phyloP scores from a whole-genome alignment of 2,888 invertebrate species.

The Melolontha melolontha region DNA sequence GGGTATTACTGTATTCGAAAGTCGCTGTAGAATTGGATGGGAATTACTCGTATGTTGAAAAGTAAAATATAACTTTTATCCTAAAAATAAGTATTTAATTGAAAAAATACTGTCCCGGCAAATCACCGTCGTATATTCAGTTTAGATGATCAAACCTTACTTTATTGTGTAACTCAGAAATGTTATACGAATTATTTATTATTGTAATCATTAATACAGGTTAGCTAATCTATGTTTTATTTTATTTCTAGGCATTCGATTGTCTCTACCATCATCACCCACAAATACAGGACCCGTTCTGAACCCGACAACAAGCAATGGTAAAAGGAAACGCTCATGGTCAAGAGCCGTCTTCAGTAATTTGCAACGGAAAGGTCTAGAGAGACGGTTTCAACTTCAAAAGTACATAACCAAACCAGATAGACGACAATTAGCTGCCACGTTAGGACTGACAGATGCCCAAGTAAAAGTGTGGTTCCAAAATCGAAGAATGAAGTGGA shows the following conservation, averaged over 20 bases:
- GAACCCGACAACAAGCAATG: conserved; percentile 47
- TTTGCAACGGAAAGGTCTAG: conserved; percentile 92
- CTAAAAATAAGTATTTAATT: too few species aligned
- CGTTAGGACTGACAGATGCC: conserved; percentile 92
- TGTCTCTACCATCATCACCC: conserved; percentile 54
- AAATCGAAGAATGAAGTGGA: conserved; percentile 71
- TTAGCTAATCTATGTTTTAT: background rate
- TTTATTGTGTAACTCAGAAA: too few species aligned
- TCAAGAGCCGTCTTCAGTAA: conserved; percentile 96
- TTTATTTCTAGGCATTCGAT: conserved; percentile 56
- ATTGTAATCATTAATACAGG: too few species aligned
- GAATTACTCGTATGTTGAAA: too few species aligned
- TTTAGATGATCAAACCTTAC: too few species aligned
- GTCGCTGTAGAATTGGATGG: too few species aligned
- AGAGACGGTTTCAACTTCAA: conserved; percentile 91
- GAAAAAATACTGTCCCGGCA: too few species aligned
- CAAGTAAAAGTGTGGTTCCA: conserved; percentile 97
- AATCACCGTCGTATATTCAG: too few species aligned
- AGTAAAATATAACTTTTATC: too few species aligned
- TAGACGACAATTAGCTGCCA: conserved; percentile 89
- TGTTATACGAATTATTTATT: too few species aligned
- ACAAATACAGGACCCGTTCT: conserved; percentile 53
- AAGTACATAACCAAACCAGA: conserved; percentile 98
- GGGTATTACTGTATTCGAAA: too few species aligned
- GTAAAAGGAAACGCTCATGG: conserved; percentile 92